Conservation (phyloP, 35 echinoderm and acorn worm genomes). For the Heliocidaris tuberculata region DNA sequence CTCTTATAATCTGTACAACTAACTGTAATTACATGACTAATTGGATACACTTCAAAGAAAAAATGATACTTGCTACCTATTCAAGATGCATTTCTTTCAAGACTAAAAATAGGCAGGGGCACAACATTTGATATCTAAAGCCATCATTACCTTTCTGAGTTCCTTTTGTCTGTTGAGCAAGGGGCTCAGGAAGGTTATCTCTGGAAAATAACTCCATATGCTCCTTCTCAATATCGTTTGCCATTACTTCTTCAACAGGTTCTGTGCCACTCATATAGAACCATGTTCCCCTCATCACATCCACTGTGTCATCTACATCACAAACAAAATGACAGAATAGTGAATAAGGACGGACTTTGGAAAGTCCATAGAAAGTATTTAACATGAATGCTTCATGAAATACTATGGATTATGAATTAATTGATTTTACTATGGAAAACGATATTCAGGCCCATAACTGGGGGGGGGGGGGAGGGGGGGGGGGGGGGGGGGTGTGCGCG, state of each 20-base stretch:
- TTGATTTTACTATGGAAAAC: no score
- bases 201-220: conserved; percentile 70
- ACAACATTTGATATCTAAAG: neutral
- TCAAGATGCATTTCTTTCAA: no score
- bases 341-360: neutral
- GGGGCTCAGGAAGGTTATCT: neutral
- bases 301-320: conserved; percentile 61
- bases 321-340: neutral
- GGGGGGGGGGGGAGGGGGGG: no score
- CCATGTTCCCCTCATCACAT: conserved; percentile 96
- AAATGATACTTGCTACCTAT: no score
- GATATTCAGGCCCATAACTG: no score
- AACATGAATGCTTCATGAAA: no score
- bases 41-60: no score
- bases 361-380: no score
- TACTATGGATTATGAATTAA: no score
- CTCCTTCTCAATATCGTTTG: conserved; percentile 73
- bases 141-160: neutral
- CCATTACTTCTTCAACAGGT: conserved; percentile 79
- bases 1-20: no score
- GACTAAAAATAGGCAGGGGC: neutral
- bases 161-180: conserved; percentile 9
- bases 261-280: conserved; percentile 72
- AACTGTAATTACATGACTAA: no score
- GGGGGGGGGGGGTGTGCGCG: no score